Evolutionary conservation across 2,113 vertebrate genomes (phyloP), one percentile per base, ranked within the genome.

Genomic region (Oenanthe melanoleuca): DNA sequence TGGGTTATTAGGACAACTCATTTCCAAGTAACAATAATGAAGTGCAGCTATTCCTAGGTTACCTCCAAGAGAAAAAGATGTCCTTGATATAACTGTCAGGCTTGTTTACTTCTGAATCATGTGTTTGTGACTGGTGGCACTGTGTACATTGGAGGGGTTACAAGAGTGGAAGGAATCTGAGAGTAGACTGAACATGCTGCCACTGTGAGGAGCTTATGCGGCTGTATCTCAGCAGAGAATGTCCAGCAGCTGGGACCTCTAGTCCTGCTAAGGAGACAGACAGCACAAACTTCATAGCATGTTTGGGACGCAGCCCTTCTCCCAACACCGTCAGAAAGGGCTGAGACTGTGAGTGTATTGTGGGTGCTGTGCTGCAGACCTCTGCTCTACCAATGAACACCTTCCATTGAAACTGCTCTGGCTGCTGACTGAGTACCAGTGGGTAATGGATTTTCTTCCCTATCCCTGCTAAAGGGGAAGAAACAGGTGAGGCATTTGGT

Each of bases 1-100:
- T 88, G 47, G 72, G 64, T 95, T 96, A 92, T 74, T 64, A 80
- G 88, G 56, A 93, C 75, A 96, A 74, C 37, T 86, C 6, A 34
- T 71, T 93, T 92, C 64, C 49, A 92, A 86, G 65, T 78, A 84
- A 45, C 18, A 80, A 3, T 79, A 83, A 59, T 11, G 49, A 94
- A 85, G 6, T 50, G 14, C 18, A 44, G 60, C 56, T 86, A 56
- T 74, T 94, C 79, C 75, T 78, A 92, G 60, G 50, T 55, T 67
- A 91, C 52, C 31, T 80, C 80, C 52, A 83, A 82, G 45, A 73
- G 66, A 18, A 80, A 78, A 86, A 79, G 50, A 13, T 77, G 61
- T 20, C 85, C 63, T 85, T 80, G 23, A 71, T 72, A 2, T 14
- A 85, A 38, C 45, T 78, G 21, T 56, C 28, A 31, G 60, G 38